phyloP scores from a whole-genome alignment of 2,113 vertebrate species.

The Sakesphorus luctuosus region DNA sequence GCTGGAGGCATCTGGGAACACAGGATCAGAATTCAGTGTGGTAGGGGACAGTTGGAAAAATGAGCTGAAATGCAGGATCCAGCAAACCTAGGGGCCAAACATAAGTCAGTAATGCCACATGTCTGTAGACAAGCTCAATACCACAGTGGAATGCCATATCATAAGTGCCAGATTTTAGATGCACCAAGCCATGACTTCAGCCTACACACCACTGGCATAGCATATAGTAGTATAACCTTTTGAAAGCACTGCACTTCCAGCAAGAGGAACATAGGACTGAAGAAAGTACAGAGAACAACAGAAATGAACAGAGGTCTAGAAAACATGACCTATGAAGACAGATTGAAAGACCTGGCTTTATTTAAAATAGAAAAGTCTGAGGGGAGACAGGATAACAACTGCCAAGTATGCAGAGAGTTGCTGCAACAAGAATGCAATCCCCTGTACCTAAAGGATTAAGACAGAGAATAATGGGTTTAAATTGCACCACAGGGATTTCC shows the following conservation, averaged over 20 bases:
- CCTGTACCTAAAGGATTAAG: neutral
- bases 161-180: neutral
- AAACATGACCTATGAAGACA: neutral
- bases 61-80: neutral
- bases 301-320: neutral
- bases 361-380: neutral
- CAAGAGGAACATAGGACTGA: accelerated
- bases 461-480: neutral
- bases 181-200: neutral
- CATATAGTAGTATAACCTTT: neutral
- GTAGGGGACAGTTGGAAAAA: neutral
- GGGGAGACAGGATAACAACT: neutral
- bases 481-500: neutral
- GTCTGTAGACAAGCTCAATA: neutral
- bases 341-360: neutral
- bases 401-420: neutral
- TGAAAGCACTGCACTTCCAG: neutral
- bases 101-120: neutral
- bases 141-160: neutral
- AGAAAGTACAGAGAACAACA: neutral
- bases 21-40: neutral
- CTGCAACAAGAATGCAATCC: neutral
- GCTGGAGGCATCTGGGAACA: neutral
- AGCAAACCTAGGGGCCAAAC: neutral
- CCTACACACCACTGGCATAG: neutral